Percentiles rank a stretch among this genome's conserved stretches.
Conservation (phyloP, 37 sponge, comb jelly and placozoan species). For the Oopsacas minuta region DNA sequence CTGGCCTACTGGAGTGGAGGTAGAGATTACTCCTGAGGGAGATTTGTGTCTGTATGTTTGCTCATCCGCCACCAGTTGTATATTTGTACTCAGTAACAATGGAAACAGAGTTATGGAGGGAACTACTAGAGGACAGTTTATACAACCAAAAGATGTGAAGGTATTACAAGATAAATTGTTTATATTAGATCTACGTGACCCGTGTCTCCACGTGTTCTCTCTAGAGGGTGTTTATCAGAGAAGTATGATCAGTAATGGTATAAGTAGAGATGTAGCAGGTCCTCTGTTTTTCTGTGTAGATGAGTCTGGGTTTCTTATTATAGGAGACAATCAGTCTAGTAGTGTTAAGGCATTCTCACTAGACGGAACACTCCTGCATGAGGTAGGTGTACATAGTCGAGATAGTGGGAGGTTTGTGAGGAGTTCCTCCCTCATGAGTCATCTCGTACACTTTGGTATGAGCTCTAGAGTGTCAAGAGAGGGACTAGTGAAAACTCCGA, state of each 20-base stretch:
- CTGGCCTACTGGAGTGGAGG: background rate
- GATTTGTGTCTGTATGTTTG: background rate
- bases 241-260: background rate
- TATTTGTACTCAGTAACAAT: background rate
- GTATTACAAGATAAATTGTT: background rate
- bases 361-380: background rate
- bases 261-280: background rate
- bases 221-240: background rate
- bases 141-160: constrained; percentile 7
- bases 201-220: background rate
- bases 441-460: background rate
- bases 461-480: background rate
- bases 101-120: background rate
- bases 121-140: background rate
- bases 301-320: background rate
- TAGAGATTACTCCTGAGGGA: background rate
- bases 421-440: constrained; percentile 15
- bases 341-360: background rate
- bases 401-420: background rate
- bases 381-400: background rate
- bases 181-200: background rate
- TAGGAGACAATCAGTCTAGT: background rate
- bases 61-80: background rate
- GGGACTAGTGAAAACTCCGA: background rate
- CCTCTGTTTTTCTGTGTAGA: constrained; percentile 15